Base-by-base conservation (phyloP, 2,888 invertebrate species). In the Cheilosia vernalis region DNA sequence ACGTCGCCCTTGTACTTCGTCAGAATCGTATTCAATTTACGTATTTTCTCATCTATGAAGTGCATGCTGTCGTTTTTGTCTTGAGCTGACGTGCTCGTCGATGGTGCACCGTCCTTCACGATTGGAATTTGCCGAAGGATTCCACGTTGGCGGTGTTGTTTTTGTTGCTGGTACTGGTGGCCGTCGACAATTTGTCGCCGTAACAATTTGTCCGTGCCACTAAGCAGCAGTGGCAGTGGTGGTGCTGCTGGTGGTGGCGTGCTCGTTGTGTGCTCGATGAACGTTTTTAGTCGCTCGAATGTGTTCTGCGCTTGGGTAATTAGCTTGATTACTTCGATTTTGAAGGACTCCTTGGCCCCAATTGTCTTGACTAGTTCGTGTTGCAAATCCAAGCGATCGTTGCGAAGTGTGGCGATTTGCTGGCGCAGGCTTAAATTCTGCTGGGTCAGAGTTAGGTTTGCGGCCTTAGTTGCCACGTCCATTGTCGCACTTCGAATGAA, bases 221-320 rank as follows among this genome's bases (percentile, higher is more conserved):
- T 72, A 55, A 67, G 0, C 9, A 47, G 55, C 63, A 30, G 9
- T 2, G 30, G 30, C 27, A 7, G 6, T 7, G 51, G 21, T 10
- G 67, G 19, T 55, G 27, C 33, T n/a, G 73, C 19, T 49, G 37
- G 61, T 44, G 83, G 56, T 60, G 83, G 77, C 61, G 83, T 84
- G 69, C 69, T 79, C n/a, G 79, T 84, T 74, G 79, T 84, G n/a
- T 84, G 74, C 27, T 84, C 79, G 15, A 84, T 84, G 58, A 79
- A 84, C 24, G 74, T 74, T 79, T 84, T 84, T 17, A 84, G 58
- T 27, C 84, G 84, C 33, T 79, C 74, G 60, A 84, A 84, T 47
- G 79, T 74, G 69, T 84, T 84, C 51, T 79, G 70, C 19, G 79
- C 58, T 49, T 84, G 58, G 61, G 69, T 79, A 70, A 84, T 84